Percentiles rank a stretch among this genome's conserved stretches.
Conservation (phyloP, 1,140 invertebrate genomes). For the Temnothorax longispinosus region DNA sequence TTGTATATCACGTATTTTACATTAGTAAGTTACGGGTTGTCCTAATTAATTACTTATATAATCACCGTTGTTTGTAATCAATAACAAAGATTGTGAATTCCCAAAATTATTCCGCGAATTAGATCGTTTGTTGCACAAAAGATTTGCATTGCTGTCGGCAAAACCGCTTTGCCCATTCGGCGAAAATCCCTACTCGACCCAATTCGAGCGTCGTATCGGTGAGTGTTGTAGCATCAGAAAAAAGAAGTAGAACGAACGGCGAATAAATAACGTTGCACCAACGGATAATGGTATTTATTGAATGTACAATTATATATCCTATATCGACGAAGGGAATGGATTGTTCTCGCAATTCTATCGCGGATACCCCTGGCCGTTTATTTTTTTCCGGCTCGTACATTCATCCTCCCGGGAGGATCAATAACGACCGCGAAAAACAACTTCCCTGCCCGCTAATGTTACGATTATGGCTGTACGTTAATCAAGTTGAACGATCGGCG, state of each 20-base stretch:
- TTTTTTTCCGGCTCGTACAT: slow-evolving; percentile 34
- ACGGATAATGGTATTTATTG: slow-evolving; percentile 42
- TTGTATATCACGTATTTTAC: not conserved
- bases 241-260: not conserved
- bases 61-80: not conserved
- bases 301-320: slow-evolving; percentile 40
- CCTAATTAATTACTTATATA: not conserved
- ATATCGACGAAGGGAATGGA: slow-evolving; percentile 4
- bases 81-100: not conserved
- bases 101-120: slow-evolving; percentile 10
- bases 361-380: not conserved
- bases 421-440: slow-evolving; percentile 61
- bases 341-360: slow-evolving; percentile 37
- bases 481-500: slow-evolving; percentile 39
- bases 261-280: slow-evolving; percentile 47
- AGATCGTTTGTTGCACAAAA: slow-evolving; percentile 10
- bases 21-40: not conserved
- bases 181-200: slow-evolving; percentile 32
- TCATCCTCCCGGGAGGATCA: slow-evolving; percentile 21
- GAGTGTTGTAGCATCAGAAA: not conserved
- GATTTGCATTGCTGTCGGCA: slow-evolving; percentile 12
- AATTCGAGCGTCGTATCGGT: slow-evolving; percentile 12
- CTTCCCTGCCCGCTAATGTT: slow-evolving; percentile 38
- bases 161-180: slow-evolving; percentile 21
- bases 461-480: slow-evolving; percentile 48